These are phyloP conservation scores for Carcina quercana DNA, from an alignment of 2,888 invertebrate genomes.

Conservation along the genomic window DNA sequence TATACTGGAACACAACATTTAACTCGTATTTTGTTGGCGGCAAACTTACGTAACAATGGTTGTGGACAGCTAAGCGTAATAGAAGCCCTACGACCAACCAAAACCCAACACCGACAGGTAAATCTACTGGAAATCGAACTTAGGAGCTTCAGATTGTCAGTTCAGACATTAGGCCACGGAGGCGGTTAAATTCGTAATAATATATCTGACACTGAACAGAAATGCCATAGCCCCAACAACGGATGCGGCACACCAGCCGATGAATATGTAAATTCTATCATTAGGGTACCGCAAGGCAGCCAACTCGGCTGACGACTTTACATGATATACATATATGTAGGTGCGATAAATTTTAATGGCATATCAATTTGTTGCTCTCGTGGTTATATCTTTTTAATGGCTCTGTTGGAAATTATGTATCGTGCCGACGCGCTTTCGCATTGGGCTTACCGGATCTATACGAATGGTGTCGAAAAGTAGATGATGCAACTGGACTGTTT, in stretches of 20 bases:
- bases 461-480: too few species aligned
- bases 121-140: too few species aligned
- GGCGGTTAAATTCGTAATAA: background rate
- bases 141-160: too few species aligned
- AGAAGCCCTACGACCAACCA: background rate
- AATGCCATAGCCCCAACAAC: conserved; percentile 10
- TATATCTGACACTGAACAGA: too few species aligned
- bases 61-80: background rate
- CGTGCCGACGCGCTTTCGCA: too few species aligned
- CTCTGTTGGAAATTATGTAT: too few species aligned
- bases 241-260: conserved; percentile 14
- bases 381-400: too few species aligned
- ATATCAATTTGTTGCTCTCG: conserved; percentile 10
- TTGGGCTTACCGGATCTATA: too few species aligned
- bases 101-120: background rate
- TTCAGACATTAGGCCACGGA: background rate
- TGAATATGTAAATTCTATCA: conserved; percentile 31
- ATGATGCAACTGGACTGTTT: too few species aligned
- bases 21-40: too few species aligned
- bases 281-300: conserved; percentile 21
- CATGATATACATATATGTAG: background rate
- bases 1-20: too few species aligned
- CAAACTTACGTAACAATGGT: too few species aligned
- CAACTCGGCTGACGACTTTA: conserved; percentile 5
- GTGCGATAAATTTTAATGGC: conserved; percentile 2